Evolutionary conservation across 2,888 invertebrate species (phyloP).

Genomic region (Cloeon dipterum): DNA sequence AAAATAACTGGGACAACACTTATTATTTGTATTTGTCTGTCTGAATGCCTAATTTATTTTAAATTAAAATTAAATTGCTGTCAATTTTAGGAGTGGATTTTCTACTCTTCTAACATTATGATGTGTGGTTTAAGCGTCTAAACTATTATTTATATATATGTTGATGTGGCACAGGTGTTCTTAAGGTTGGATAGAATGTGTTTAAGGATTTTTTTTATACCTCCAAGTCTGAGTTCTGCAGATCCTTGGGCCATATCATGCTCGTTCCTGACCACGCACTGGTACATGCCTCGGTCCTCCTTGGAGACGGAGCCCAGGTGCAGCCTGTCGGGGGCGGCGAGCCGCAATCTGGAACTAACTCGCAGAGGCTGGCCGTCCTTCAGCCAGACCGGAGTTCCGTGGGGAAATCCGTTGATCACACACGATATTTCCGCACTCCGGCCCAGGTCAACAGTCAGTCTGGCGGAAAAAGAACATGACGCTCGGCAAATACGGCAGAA

Average conservation of each 20-base stretch:
- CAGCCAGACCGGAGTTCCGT: slow-evolving; percentile 21
- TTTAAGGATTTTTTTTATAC: too few relatives aligned
- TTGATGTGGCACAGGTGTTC: too few relatives aligned
- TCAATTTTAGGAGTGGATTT: too few relatives aligned
- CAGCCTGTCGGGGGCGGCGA: slow-evolving; percentile 24
- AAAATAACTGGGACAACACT: too few relatives aligned
- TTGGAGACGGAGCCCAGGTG: slow-evolving; percentile 20
- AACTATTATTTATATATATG: too few relatives aligned
- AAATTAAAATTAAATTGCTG: too few relatives aligned
- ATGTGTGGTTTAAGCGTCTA: too few relatives aligned
- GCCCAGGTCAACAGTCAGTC: slow-evolving; percentile 23
- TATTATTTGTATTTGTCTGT: too few relatives aligned
- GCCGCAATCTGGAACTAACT: slow-evolving; percentile 18
- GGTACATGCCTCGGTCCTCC: slow-evolving; percentile 23
- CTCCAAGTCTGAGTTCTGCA: slow-evolving; percentile 21
- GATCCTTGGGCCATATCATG: slow-evolving; percentile 21
- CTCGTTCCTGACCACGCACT: slow-evolving; percentile 21
- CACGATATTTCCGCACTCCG: slow-evolving; percentile 23
- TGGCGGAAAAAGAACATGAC: slow-evolving; percentile 8
- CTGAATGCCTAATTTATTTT: too few relatives aligned
- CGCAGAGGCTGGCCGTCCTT: slow-evolving; percentile 23
- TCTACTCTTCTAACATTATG: too few relatives aligned
- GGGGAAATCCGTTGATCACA: slow-evolving; percentile 18
- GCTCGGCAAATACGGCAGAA: too few relatives aligned
- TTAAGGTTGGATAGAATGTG: too few relatives aligned